Conservation (phyloP, 2,888 invertebrate genomes). For the Polyommatus icarus region DNA sequence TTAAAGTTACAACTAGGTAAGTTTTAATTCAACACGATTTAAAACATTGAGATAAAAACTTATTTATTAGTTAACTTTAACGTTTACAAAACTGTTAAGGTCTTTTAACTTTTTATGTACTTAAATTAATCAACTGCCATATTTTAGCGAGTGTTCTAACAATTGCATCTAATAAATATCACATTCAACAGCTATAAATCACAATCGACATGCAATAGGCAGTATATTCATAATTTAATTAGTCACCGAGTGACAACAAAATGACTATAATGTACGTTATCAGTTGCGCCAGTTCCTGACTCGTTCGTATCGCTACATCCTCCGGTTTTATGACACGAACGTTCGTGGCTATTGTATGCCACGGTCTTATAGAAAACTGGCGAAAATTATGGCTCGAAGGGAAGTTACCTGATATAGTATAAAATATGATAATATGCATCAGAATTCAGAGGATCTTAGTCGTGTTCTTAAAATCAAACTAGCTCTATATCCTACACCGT, state of each 20-base stretch:
- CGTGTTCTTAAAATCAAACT: background rate
- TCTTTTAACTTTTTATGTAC: too few relatives aligned
- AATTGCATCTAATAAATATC: background rate
- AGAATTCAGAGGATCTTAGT: background rate
- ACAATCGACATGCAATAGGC: background rate
- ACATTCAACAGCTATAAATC: background rate
- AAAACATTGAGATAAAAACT: too few relatives aligned
- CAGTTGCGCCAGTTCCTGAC: constrained; percentile 11
- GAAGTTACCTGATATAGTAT: too few relatives aligned
- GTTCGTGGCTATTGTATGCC: background rate
- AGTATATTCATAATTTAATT: constrained; percentile 12
- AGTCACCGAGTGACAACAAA: constrained; percentile 6
- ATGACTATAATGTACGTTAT: constrained; percentile 9
- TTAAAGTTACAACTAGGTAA: too few relatives aligned
- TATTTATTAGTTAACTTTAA: too few relatives aligned
- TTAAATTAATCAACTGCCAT: background rate
- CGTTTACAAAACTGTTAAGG: too few relatives aligned
- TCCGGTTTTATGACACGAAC: constrained; percentile 20
- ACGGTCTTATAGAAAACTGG: background rate
- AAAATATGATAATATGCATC: too few relatives aligned
- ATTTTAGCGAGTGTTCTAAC: background rate
- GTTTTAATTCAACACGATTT: too few relatives aligned
- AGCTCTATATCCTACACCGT: background rate
- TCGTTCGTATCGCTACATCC: background rate
- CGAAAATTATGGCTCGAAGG: background rate